phyloP scores from a whole-genome alignment of 1,140 invertebrate genomes.

The Caenorhabditis tropicalis region DNA sequence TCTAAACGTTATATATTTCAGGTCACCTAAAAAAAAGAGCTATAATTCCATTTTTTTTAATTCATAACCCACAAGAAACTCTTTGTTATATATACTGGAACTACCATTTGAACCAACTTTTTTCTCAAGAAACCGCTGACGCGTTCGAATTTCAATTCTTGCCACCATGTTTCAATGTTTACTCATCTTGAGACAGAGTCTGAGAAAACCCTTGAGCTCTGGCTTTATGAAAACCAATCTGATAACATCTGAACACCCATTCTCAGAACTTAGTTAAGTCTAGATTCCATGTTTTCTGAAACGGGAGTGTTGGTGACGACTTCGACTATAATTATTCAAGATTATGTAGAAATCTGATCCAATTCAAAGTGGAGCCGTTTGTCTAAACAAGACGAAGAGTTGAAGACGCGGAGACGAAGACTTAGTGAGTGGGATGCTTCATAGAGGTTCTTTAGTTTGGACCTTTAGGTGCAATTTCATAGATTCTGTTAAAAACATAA shows the following conservation, averaged over 20 bases:
- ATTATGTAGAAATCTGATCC: constrained; percentile 34
- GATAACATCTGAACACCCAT: not conserved
- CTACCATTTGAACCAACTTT: not conserved
- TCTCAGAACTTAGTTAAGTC: not conserved
- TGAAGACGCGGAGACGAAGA: not conserved
- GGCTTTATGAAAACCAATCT: not conserved
- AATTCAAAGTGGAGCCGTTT: not conserved
- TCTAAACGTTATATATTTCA: too few species aligned
- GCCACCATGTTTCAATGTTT: constrained; percentile 32
- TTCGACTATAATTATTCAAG: not conserved
- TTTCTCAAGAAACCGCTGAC: not conserved
- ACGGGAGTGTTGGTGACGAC: not conserved
- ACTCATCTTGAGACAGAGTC: constrained; percentile 3
- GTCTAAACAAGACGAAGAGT: not conserved
- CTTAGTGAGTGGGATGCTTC: not conserved
- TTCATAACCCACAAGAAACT: too few species aligned
- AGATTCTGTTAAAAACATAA: too few species aligned
- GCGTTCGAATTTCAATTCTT: constrained; percentile 36
- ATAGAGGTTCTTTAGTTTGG: not conserved
- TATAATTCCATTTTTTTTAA: too few species aligned
- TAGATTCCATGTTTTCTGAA: not conserved
- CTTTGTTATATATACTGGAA: too few species aligned
- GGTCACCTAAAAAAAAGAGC: too few species aligned
- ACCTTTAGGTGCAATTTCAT: too few species aligned
- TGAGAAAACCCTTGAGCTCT: not conserved